Evolutionary conservation across 30 jellyfish, hydroid and myxozoan species (phyloP).

Genomic region (Pelagia noctiluca): DNA sequence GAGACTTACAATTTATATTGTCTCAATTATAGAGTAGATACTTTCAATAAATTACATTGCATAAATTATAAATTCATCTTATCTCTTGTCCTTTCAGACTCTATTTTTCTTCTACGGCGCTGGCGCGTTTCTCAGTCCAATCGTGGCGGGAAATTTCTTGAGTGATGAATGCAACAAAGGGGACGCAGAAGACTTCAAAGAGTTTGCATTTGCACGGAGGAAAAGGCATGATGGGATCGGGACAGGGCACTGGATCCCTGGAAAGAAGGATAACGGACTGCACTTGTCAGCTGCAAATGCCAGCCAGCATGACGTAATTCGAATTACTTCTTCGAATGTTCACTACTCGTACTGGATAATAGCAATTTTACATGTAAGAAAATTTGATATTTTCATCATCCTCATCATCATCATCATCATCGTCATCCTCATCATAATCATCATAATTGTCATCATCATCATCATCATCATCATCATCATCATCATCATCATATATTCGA

Average conservation of each 20-base stretch:
- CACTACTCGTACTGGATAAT: constrained; percentile 90
- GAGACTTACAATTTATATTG: no score
- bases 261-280: constrained; percentile 51
- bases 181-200: constrained; percentile 71
- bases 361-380: constrained; percentile 80
- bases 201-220: constrained; percentile 93
- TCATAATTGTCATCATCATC: no score
- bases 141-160: constrained; percentile 94
- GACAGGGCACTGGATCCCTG: constrained; percentile 77
- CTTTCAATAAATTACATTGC: not conserved
- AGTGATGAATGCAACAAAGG: constrained; percentile 98
- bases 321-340: constrained; percentile 81
- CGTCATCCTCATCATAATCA: no score
- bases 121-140: constrained; percentile 99
- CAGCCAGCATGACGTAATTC: constrained; percentile 60
- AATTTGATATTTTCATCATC: no score
- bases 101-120: constrained; percentile 97
- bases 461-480: no score
- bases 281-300: constrained; percentile 63
- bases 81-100: constrained; percentile 74
- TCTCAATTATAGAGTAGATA: no score
- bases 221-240: constrained; percentile 93
- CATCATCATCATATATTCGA: no score
- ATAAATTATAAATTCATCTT: not conserved
- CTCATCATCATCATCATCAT: no score